These are phyloP conservation scores for cattle (Bos taurus) DNA, from an alignment of 2,113 vertebrate genomes.

Conservation along the genomic window DNA sequence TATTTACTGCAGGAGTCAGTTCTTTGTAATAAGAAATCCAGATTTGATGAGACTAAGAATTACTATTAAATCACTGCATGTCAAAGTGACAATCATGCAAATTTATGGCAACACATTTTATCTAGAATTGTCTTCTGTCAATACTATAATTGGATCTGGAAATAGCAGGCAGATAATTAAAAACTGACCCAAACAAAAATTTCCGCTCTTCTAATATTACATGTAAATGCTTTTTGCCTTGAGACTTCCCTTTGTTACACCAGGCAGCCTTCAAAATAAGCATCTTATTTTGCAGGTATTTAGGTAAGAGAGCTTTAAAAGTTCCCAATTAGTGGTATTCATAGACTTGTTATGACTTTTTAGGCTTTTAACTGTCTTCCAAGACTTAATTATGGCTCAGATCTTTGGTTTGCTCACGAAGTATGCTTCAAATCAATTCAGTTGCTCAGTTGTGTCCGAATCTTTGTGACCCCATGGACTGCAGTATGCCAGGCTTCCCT, in stretches of 20 bases:
- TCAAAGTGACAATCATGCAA: not conserved
- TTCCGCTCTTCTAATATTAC: not conserved
- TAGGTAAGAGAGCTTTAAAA: not conserved
- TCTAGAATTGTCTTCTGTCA: slow-evolving; percentile 10
- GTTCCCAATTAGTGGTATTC: not conserved
- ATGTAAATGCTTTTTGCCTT: not conserved
- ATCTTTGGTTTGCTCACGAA: not conserved
- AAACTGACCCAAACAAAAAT: not conserved
- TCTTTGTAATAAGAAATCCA: not conserved
- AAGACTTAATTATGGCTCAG: not conserved
- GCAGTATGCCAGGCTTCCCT: not conserved
- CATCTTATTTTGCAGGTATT: not conserved
- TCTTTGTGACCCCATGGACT: not conserved
- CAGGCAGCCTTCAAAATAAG: slow-evolving; percentile 1
- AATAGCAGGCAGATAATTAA: not conserved
- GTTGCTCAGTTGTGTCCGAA: not conserved
- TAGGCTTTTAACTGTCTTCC: not conserved
- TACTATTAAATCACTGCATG: not conserved
- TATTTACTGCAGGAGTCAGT: not conserved
- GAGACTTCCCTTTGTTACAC: not conserved
- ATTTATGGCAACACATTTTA: not conserved
- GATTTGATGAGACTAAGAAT: not conserved
- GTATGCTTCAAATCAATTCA: not conserved
- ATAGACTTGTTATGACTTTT: not conserved
- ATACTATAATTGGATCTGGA: not conserved